Conservation (phyloP, 2,797 vertebrate species). For the Helicolenus hilgendorfi region DNA sequence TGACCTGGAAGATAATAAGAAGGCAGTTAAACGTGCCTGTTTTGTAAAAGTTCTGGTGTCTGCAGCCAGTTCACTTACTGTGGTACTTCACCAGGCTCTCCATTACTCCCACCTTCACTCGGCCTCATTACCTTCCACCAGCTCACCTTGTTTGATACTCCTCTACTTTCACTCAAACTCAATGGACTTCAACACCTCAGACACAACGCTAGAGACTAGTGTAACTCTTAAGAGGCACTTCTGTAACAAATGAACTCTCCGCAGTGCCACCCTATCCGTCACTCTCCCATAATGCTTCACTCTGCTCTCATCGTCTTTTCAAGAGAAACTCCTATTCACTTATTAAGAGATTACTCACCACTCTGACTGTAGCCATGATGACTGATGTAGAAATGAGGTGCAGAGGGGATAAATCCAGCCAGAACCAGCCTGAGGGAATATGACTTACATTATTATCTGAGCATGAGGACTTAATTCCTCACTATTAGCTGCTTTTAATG, state of each 20-base stretch:
- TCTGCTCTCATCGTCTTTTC: constrained; percentile 11
- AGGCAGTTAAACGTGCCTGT: background rate
- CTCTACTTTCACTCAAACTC: background rate
- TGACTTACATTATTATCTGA: background rate
- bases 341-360: background rate
- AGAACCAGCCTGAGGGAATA: background rate
- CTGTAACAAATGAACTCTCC: background rate
- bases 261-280: background rate
- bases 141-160: background rate
- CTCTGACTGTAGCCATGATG: constrained; percentile 7
- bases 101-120: background rate
- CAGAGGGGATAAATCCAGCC: background rate
- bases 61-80: background rate
- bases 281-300: background rate
- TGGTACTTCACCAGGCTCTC: background rate
- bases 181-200: background rate
- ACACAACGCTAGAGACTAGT: background rate
- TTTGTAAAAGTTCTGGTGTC: background rate
- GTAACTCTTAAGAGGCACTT: background rate
- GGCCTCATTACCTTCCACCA: constrained; percentile 31
- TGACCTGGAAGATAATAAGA: constrained; percentile 29
- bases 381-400: constrained; percentile 32
- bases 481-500: constrained; percentile 7
- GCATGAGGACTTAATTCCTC: background rate
- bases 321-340: constrained; percentile 7